Percentiles rank a stretch among this genome's conserved stretches.
phyloP scores from a whole-genome alignment of 2,113 vertebrate genomes.

The Promerops cafer region DNA sequence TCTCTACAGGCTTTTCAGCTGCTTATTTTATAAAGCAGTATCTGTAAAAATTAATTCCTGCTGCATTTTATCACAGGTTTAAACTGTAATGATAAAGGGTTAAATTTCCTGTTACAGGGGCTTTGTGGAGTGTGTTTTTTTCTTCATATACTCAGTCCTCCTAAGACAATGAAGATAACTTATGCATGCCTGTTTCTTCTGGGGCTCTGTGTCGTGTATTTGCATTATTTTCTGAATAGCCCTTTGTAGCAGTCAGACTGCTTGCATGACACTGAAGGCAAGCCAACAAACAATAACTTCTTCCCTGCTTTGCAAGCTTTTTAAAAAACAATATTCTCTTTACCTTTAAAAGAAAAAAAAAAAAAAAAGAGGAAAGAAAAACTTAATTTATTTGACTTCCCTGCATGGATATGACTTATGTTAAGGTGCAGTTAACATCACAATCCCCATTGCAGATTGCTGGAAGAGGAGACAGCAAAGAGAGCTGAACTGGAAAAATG shows the following conservation, averaged over 20 bases:
- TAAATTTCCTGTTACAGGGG: neutral
- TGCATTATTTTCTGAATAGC: slow-evolving; percentile 23
- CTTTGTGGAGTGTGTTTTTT: neutral
- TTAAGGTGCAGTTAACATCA: neutral
- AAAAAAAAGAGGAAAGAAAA: neutral
- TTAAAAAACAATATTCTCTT: neutral
- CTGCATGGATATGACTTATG: neutral
- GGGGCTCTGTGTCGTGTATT: neutral
- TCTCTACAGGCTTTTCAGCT: neutral
- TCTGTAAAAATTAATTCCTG: neutral
- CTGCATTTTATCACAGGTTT: neutral
- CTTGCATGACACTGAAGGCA: neutral
- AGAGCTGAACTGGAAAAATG: slow-evolving; percentile 87
- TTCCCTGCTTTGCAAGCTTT: neutral
- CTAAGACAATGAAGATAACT: neutral
- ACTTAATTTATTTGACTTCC: neutral
- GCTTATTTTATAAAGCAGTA: neutral
- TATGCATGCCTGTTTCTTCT: neutral
- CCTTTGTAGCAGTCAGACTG: neutral
- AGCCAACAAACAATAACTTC: neutral
- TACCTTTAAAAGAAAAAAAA: neutral
- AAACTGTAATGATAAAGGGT: neutral
- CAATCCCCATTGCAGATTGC: slow-evolving; percentile 68
- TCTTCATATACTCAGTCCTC: neutral
- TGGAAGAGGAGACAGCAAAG: slow-evolving; percentile 91